Percentiles rank a stretch among this genome's conserved stretches.
These are phyloP conservation scores for Lepisosteus osseus DNA, from an alignment of 2,113 vertebrate genomes.

Conservation along the genomic window DNA sequence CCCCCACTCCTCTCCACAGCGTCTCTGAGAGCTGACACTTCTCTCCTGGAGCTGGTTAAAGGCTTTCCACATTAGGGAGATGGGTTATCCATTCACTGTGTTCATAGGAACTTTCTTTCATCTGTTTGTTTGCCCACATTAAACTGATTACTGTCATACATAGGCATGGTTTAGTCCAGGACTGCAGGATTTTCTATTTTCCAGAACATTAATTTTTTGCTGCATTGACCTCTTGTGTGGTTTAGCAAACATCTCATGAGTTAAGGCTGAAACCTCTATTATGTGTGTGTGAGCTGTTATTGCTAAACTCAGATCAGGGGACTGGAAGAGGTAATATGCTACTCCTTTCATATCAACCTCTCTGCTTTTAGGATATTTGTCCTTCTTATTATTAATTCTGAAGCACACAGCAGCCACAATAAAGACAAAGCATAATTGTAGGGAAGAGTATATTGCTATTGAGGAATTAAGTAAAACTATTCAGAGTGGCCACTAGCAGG, in stretches of 20 bases:
- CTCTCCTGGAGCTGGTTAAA: constrained; percentile 37
- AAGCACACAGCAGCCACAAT: too few species aligned
- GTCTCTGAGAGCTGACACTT: constrained; percentile 37
- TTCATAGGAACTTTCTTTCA: constrained; percentile 5
- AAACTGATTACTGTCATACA: constrained; percentile 18
- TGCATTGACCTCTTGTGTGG: not conserved
- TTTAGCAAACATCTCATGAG: not conserved
- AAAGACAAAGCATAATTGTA: too few species aligned
- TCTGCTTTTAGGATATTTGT: too few species aligned
- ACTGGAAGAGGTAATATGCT: too few species aligned
- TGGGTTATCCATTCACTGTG: constrained; percentile 30
- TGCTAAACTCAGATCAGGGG: too few species aligned
- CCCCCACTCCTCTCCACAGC: constrained; percentile 17
- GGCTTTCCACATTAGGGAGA: constrained; percentile 30
- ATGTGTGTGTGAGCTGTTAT: too few species aligned
- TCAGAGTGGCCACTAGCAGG: too few species aligned
- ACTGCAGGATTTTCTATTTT: not conserved
- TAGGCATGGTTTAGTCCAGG: not conserved
- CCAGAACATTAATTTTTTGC: not conserved
- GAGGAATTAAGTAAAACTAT: too few species aligned
- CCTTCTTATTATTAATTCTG: too few species aligned
- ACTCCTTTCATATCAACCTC: too few species aligned
- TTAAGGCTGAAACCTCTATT: too few species aligned
- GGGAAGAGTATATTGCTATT: too few species aligned
- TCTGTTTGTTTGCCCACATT: constrained; percentile 25